A percentile compares a stretch with the other conserved stretches of the same genome.
Conservation (phyloP, 2,797 vertebrate species). For the Pseudochirops corinnae region DNA sequence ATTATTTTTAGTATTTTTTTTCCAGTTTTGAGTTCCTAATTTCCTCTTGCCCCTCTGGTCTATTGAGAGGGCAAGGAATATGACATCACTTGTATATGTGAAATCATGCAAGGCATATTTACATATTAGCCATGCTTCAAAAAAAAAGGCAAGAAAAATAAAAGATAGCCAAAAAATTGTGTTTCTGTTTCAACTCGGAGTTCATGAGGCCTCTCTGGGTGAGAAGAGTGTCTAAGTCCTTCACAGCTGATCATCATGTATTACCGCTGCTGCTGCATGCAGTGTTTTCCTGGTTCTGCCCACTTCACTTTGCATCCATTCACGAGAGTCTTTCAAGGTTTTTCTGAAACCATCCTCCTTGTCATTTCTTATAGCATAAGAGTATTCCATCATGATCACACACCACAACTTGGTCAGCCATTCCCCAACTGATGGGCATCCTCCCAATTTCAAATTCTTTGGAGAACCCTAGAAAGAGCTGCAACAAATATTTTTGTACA, state of each 20-base stretch:
- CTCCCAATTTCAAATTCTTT: background rate
- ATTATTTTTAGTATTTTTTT: background rate
- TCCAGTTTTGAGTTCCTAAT: background rate
- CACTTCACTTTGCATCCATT: background rate
- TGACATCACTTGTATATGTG: background rate
- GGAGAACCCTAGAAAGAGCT: background rate
- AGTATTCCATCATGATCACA: background rate
- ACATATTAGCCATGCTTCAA: background rate
- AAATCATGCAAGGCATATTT: background rate
- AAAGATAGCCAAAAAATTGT: background rate
- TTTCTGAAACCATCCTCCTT: background rate
- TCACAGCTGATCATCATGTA: background rate
- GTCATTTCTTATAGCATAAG: background rate
- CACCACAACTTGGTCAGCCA: background rate
- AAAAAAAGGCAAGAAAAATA: background rate
- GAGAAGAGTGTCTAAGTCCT: background rate
- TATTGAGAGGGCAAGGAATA: background rate
- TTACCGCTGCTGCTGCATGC: background rate
- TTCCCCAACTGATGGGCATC: background rate
- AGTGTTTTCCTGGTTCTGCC: background rate
- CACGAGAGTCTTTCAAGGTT: background rate
- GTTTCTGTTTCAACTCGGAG: background rate
- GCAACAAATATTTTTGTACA: background rate
- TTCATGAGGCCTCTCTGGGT: background rate
- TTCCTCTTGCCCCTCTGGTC: background rate